Conservation (phyloP, 2,113 vertebrate species). For the Xiphophorus couchianus region DNA sequence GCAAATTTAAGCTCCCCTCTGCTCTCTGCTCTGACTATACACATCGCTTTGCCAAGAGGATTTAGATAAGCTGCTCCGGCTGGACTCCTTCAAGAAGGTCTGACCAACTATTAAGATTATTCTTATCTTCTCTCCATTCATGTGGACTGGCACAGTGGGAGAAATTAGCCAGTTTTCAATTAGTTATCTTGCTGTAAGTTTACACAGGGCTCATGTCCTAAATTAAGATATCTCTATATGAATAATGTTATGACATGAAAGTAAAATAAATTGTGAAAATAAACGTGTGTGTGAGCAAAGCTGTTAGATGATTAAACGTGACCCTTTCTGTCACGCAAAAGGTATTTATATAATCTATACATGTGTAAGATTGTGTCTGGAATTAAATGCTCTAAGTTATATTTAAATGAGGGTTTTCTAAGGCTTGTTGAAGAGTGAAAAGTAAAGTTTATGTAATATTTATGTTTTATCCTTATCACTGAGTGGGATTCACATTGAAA, state of each 20-base stretch:
- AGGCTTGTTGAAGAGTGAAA: constrained; percentile 25
- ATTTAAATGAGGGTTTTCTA: constrained; percentile 21
- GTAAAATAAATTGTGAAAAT: background rate
- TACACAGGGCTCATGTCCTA: constrained; percentile 45
- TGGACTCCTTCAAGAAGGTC: constrained; percentile 62
- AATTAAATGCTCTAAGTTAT: constrained; percentile 39
- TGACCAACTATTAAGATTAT: constrained; percentile 69
- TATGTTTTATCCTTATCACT: constrained; percentile 23
- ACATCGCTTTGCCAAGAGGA: constrained; percentile 69
- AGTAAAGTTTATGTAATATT: constrained; percentile 33
- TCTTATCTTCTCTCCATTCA: constrained; percentile 63
- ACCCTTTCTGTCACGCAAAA: constrained; percentile 3
- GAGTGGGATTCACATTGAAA: constrained; percentile 31
- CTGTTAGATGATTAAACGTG: constrained; percentile 13
- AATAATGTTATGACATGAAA: constrained; percentile 26
- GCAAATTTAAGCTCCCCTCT: constrained; percentile 67
- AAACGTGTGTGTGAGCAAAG: constrained; percentile 7
- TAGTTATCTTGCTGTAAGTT: constrained; percentile 51
- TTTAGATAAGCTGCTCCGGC: constrained; percentile 73
- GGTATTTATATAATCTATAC: constrained; percentile 18
- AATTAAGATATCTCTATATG: constrained; percentile 33
- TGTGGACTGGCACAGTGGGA: constrained; percentile 44
- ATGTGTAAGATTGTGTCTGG: constrained; percentile 12
- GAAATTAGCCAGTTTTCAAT: constrained; percentile 63
- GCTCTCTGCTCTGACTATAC: constrained; percentile 51